Percentiles rank a stretch among this genome's conserved stretches.
Evolutionary conservation across 37 sponge, comb jelly and placozoan species (phyloP).

Genomic region (Bolinopsis microptera): DNA sequence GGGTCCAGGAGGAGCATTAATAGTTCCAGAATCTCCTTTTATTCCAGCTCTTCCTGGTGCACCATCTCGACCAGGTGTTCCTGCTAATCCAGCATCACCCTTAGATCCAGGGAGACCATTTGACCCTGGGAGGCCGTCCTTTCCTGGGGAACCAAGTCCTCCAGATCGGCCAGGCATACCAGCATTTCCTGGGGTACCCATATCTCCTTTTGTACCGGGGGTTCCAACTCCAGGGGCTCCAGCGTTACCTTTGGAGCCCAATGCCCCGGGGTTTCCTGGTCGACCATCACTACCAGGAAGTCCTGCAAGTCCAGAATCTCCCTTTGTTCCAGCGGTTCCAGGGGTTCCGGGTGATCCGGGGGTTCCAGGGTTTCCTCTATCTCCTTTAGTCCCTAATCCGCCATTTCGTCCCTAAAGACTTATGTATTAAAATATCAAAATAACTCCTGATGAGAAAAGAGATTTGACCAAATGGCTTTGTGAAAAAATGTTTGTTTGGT

Average conservation of each 20-base stretch:
- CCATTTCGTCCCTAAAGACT: constrained; percentile 8
- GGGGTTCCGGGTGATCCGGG: neutral
- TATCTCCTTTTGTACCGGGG: neutral
- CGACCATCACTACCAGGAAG: constrained; percentile 66
- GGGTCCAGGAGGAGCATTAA: constrained; percentile 67
- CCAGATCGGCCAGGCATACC: constrained; percentile 62
- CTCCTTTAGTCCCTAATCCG: neutral
- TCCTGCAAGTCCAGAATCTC: constrained; percentile 19
- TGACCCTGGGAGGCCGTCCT: neutral
- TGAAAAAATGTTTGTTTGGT: too few relatives aligned
- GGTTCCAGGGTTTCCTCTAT: constrained; percentile 3
- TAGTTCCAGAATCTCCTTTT: constrained; percentile 65
- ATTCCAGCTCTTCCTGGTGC: constrained; percentile 62
- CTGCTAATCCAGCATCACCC: neutral
- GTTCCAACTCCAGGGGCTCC: constrained; percentile 20
- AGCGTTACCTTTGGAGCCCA: neutral
- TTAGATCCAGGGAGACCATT: neutral
- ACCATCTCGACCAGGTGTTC: neutral
- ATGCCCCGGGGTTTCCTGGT: neutral
- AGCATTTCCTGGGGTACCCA: constrained; percentile 36
- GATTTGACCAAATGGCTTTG: too few relatives aligned
- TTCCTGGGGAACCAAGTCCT: neutral
- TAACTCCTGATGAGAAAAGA: too few relatives aligned
- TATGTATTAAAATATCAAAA: neutral
- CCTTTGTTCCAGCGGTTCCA: neutral